These are phyloP conservation scores for Onchidella celtica DNA, from an alignment of 2,888 invertebrate genomes.

Conservation along the genomic window DNA sequence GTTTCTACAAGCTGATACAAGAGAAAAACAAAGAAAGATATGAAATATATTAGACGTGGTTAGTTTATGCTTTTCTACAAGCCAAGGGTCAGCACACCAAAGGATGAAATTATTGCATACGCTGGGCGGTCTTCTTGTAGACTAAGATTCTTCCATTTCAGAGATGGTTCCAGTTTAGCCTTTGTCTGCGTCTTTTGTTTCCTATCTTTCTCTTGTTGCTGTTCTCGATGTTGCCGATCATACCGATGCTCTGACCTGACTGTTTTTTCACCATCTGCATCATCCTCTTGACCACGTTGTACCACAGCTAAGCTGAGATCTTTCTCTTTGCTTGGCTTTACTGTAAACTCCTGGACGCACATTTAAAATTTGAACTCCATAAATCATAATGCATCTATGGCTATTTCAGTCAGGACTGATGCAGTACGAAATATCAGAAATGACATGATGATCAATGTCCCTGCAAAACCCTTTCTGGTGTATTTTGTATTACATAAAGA, in stretches of 20 bases:
- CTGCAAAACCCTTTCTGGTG: too few relatives aligned
- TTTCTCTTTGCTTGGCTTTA: slow-evolving; percentile 62
- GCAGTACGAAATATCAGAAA: too few relatives aligned
- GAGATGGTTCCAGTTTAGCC: slow-evolving; percentile 76
- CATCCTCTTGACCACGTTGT: slow-evolving; percentile 55
- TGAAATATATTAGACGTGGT: too few relatives aligned
- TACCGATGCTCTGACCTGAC: slow-evolving; percentile 56
- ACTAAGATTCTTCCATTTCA: slow-evolving; percentile 77
- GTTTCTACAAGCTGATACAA: too few relatives aligned
- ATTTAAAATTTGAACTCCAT: neutral
- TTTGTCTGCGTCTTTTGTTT: slow-evolving; percentile 67
- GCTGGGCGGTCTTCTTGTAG: slow-evolving; percentile 70
- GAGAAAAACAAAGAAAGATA: too few relatives aligned
- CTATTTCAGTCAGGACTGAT: too few relatives aligned
- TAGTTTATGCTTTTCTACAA: too few relatives aligned
- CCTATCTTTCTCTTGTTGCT: slow-evolving; percentile 63
- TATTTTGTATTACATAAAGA: too few relatives aligned
- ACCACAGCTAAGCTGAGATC: slow-evolving; percentile 56
- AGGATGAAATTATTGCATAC: slow-evolving; percentile 35
- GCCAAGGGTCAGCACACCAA: too few relatives aligned
- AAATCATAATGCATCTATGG: too few relatives aligned
- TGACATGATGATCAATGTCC: too few relatives aligned
- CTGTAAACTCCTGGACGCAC: slow-evolving; percentile 57
- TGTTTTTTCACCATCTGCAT: slow-evolving; percentile 60
- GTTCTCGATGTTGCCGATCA: slow-evolving; percentile 53